These are phyloP conservation scores for Penaeus monodon DNA, from an alignment of 2,888 invertebrate species.

Conservation along the genomic window DNA sequence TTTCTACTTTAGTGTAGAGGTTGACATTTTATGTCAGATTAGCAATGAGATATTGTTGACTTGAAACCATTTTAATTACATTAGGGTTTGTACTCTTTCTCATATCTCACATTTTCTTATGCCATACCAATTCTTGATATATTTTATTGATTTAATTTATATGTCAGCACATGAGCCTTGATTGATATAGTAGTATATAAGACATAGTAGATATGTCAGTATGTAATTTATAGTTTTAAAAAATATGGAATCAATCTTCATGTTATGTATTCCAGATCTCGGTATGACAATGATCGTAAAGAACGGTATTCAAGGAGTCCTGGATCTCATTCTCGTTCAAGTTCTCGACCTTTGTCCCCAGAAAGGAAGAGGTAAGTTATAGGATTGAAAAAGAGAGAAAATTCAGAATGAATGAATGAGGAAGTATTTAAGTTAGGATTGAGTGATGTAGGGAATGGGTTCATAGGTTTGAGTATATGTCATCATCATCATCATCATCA, in stretches of 20 bases:
- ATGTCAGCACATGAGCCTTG: too few species aligned
- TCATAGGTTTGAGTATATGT: neutral
- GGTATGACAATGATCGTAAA: slow-evolving; percentile 13
- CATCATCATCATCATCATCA: too few species aligned
- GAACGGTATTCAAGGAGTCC: slow-evolving; percentile 19
- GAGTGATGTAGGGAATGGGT: neutral
- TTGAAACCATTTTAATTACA: too few species aligned
- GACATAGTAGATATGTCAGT: neutral
- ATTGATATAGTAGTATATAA: too few species aligned
- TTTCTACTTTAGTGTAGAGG: neutral
- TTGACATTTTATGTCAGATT: too few species aligned
- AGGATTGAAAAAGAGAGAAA: neutral
- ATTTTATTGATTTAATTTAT: too few species aligned
- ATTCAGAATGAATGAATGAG: neutral
- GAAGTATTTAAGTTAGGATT: neutral
- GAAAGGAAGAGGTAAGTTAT: slow-evolving; percentile 30
- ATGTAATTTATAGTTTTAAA: neutral
- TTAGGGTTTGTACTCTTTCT: too few species aligned
- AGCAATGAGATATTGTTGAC: too few species aligned
- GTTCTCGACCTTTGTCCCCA: slow-evolving; percentile 18
- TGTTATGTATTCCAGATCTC: neutral
- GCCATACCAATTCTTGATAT: too few species aligned
- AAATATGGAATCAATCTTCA: neutral
- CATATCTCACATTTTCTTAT: too few species aligned
- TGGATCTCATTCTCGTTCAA: neutral